phyloP scores from a whole-genome alignment of 1,140 invertebrate species.

The Brachionus angularis region DNA sequence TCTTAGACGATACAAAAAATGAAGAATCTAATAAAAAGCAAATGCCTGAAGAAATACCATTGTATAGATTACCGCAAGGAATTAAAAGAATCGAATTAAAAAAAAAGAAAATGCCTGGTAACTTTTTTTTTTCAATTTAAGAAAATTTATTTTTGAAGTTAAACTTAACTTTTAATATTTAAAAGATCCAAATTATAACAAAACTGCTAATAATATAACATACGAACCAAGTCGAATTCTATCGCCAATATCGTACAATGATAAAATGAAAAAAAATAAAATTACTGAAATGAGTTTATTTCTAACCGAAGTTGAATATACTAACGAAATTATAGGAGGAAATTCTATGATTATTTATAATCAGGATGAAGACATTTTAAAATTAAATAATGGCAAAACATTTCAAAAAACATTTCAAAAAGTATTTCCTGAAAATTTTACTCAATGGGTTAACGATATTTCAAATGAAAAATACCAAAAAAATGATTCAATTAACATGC shows the following conservation, averaged over 20 bases:
- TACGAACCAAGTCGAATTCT: neutral
- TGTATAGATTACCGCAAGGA: constrained; percentile 13
- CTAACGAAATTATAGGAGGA: constrained; percentile 14
- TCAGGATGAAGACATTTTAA: neutral
- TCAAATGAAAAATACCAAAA: neutral
- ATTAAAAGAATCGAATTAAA: constrained; percentile 11
- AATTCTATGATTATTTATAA: constrained; percentile 14
- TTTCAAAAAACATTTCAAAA: constrained; percentile 8
- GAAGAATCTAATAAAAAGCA: neutral
- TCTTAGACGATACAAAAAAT: neutral
- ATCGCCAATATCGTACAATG: neutral
- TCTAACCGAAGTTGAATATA: neutral
- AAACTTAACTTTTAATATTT: neutral
- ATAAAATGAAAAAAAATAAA: constrained; percentile 9
- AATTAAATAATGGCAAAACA: constrained; percentile 31
- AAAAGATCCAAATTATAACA: constrained; percentile 10
- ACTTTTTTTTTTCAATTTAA: neutral
- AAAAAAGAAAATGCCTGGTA: constrained; percentile 7
- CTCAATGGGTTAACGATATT: constrained; percentile 16
- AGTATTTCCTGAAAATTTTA: constrained; percentile 13
- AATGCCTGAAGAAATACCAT: neutral
- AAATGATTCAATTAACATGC: neutral
- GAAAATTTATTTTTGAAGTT: neutral
- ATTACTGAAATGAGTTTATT: constrained; percentile 9
- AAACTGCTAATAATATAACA: constrained; percentile 7